Percentiles rank a stretch among this genome's conserved stretches.
These are phyloP conservation scores for Molossus alvarezi DNA, from an alignment of 2,797 vertebrate genomes.

Conservation along the genomic window DNA sequence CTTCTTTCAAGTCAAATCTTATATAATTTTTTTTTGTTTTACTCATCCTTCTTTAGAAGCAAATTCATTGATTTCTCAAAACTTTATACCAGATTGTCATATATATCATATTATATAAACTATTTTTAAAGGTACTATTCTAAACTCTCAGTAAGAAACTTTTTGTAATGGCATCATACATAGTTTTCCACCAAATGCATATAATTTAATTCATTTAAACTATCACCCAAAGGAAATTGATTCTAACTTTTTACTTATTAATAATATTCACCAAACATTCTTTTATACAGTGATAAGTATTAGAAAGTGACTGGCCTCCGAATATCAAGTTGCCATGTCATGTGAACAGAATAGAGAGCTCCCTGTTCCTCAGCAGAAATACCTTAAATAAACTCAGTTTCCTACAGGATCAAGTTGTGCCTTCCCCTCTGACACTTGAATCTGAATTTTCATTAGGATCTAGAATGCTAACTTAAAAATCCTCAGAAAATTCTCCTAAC, in stretches of 20 bases:
- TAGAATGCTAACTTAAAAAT: neutral
- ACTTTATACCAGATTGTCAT: neutral
- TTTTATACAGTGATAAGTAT: neutral
- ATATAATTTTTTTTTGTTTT: neutral
- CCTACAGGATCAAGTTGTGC: neutral
- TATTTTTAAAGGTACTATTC: neutral
- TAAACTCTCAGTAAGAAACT: neutral
- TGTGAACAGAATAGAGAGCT: neutral
- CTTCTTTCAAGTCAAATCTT: neutral
- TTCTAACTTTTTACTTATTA: neutral
- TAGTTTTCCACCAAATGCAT: neutral
- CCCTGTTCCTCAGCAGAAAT: neutral
- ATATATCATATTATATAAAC: neutral
- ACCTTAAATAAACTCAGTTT: neutral
- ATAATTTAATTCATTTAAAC: conserved; percentile 5
- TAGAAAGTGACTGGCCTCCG: neutral
- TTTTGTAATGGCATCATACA: neutral
- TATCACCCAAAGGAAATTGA: neutral
- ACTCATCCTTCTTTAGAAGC: neutral
- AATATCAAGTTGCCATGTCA: neutral
- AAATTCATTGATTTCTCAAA: neutral
- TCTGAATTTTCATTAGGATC: conserved; percentile 5
- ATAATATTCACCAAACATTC: neutral
- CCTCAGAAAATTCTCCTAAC: neutral
- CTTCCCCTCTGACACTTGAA: neutral